These are phyloP conservation scores for Chymomyza caudatula DNA, from an alignment of 2,888 invertebrate genomes.

Conservation along the genomic window DNA sequence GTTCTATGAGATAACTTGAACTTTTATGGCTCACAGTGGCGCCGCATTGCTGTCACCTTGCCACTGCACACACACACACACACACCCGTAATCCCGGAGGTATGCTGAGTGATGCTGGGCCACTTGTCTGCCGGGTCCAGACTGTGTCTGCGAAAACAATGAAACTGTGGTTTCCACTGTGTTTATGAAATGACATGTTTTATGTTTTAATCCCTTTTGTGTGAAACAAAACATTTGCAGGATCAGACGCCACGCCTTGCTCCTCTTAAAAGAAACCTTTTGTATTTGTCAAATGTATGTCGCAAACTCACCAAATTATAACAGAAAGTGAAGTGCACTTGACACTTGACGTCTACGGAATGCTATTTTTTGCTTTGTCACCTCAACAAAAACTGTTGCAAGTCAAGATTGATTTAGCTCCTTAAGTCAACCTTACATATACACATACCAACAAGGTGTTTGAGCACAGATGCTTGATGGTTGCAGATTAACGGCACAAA, in stretches of 20 bases:
- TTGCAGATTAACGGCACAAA: neutral
- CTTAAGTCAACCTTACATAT: neutral
- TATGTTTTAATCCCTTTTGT: slow-evolving; percentile 62
- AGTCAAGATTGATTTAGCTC: neutral
- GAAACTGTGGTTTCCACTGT: slow-evolving; percentile 37
- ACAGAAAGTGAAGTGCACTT: neutral
- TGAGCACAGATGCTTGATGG: neutral
- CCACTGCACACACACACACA: neutral
- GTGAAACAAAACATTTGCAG: slow-evolving; percentile 60
- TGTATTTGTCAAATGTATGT: neutral
- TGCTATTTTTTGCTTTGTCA: neutral
- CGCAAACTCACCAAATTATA: neutral
- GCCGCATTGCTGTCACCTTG: neutral
- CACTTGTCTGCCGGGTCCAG: neutral
- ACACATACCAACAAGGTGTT: neutral
- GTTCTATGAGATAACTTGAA: neutral
- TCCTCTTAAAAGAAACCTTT: neutral
- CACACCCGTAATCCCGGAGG: no score
- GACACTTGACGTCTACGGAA: neutral
- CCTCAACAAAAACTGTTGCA: neutral
- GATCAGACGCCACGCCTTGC: slow-evolving; percentile 27
- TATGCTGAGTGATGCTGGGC: neutral
- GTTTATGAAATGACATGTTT: slow-evolving; percentile 20
- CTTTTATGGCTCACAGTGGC: neutral
- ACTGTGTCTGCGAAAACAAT: slow-evolving; percentile 56